Conservation (phyloP, 2,888 invertebrate species). For the Cerastis leucographa region DNA sequence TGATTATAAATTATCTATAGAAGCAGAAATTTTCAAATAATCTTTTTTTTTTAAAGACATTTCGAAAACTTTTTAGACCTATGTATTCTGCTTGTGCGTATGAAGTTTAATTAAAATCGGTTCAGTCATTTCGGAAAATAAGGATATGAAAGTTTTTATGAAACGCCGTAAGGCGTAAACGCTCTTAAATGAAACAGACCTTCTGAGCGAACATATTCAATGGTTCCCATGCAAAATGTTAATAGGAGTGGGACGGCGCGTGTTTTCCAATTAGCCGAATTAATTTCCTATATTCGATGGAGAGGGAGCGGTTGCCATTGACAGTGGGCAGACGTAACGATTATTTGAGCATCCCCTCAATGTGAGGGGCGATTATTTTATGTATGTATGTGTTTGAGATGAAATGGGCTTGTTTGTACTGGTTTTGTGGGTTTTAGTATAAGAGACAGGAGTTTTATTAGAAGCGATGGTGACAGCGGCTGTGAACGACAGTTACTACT, state of each 20-base stretch:
- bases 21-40: no score
- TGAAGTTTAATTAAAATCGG: no score
- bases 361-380: slow-evolving; percentile 29
- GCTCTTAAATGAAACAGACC: neutral
- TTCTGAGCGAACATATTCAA: slow-evolving; percentile 27
- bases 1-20: no score
- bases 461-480: neutral
- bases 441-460: slow-evolving; percentile 17
- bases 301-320: slow-evolving; percentile 55
- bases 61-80: no score
- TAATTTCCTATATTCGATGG: slow-evolving; percentile 73
- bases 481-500: neutral
- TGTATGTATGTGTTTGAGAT: slow-evolving; percentile 10
- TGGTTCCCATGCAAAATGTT: slow-evolving; percentile 50
- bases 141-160: no score
- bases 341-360: slow-evolving; percentile 54
- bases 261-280: slow-evolving; percentile 75
- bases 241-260: slow-evolving; percentile 57
- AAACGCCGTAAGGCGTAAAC: no score
- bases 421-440: neutral
- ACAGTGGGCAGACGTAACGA: slow-evolving; percentile 63
- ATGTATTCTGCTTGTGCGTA: no score
- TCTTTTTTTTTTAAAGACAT: no score
- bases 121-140: no score
- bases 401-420: slow-evolving; percentile 19